These are phyloP conservation scores for Metellina segmentata DNA, from an alignment of 2,888 invertebrate genomes.

Conservation along the genomic window DNA sequence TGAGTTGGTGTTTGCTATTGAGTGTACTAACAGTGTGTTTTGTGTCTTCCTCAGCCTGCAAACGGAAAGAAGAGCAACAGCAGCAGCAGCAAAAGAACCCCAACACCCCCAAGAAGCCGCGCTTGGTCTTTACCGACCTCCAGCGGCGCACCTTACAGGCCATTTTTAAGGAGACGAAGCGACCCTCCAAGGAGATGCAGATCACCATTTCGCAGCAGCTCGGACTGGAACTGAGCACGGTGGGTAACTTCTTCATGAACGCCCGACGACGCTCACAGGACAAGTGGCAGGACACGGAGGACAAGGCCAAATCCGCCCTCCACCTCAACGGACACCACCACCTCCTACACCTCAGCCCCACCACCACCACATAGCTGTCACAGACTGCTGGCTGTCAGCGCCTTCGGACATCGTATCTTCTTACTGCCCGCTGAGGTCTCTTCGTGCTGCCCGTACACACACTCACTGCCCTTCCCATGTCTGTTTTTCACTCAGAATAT, in stretches of 20 bases:
- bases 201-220: slow-evolving; percentile 98
- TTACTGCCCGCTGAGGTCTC: slow-evolving; percentile 1
- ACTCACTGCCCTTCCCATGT: neutral
- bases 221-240: slow-evolving; percentile 97
- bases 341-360: slow-evolving; percentile 58
- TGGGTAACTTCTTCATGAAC: slow-evolving; percentile 99
- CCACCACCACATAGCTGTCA: slow-evolving; percentile 64
- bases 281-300: slow-evolving; percentile 89
- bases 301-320: slow-evolving; percentile 52
- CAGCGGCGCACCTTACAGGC: slow-evolving; percentile 99
- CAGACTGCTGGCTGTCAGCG: slow-evolving; percentile 15
- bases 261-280: slow-evolving; percentile 95
- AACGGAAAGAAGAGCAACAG: slow-evolving; percentile 92
- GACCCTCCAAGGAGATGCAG: slow-evolving; percentile 99
- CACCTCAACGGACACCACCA: slow-evolving; percentile 66
- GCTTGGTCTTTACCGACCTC: slow-evolving; percentile 99
- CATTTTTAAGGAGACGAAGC: slow-evolving; percentile 99
- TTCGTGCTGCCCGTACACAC: neutral
- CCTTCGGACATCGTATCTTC: neutral
- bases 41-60: slow-evolving; percentile 87
- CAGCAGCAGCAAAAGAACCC: slow-evolving; percentile 78
- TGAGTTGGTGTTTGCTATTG: too few species aligned
- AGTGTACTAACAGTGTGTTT: neutral
- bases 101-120: slow-evolving; percentile 97
- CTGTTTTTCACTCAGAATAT: neutral